Conservation (phyloP, 2,888 invertebrate species). For the Watsonalla cultraria region DNA sequence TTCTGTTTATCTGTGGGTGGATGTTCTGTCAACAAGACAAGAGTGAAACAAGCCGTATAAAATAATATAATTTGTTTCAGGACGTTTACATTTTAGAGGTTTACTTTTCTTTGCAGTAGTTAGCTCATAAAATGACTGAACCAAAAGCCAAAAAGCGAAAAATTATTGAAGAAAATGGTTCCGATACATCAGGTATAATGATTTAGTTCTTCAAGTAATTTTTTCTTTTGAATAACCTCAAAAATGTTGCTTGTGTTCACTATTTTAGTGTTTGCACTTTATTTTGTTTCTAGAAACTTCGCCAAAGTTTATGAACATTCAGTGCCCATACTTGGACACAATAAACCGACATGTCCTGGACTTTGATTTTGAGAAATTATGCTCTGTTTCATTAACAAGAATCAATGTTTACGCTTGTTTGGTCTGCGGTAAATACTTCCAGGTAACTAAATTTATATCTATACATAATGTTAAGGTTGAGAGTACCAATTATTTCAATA, state of each 20-base stretch:
- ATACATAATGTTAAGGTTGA: not conserved
- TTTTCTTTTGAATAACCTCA: conserved; percentile 25
- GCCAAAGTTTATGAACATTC: conserved; percentile 61
- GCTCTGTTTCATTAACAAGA: conserved; percentile 97
- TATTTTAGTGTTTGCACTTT: not conserved
- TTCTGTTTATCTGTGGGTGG: too few relatives aligned
- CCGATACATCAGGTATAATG: conserved; percentile 36
- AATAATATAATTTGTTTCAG: too few relatives aligned
- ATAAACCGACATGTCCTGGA: conserved; percentile 98
- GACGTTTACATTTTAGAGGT: too few relatives aligned
- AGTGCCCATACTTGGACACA: conserved; percentile 98
- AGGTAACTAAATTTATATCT: conserved; percentile 69
- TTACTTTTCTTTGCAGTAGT: not conserved
- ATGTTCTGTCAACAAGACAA: too few relatives aligned
- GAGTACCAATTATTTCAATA: not conserved
- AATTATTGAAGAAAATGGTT: conserved; percentile 42
- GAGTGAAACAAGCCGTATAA: too few relatives aligned
- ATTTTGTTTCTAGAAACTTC: conserved; percentile 36
- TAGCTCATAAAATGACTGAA: conserved; percentile 34
- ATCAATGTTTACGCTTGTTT: conserved; percentile 99
- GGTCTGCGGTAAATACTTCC: conserved; percentile 99
- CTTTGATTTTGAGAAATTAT: conserved; percentile 99
- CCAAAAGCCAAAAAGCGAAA: conserved; percentile 46
- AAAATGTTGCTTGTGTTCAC: not conserved
- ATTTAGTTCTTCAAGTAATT: not conserved